Conservation (phyloP, 1,140 invertebrate species). For the Heterodera schachtii region DNA sequence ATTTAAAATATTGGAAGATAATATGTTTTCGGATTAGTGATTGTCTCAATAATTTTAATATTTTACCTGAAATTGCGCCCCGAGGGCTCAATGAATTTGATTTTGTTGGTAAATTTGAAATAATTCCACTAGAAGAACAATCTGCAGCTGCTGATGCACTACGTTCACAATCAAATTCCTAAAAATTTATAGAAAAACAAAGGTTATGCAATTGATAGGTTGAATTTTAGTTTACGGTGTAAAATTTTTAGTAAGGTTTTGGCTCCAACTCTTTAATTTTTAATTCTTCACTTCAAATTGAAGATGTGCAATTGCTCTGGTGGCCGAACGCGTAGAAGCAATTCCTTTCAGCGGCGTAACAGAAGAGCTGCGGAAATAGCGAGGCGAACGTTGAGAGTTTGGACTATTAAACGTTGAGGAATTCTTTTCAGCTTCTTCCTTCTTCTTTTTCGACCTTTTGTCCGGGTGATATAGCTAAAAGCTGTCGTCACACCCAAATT, state of each 20-base stretch:
- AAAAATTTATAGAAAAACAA: background rate
- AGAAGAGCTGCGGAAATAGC: constrained; percentile 21
- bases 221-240: too few species aligned
- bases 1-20: too few species aligned
- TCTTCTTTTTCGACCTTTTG: constrained; percentile 8
- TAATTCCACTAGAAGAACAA: background rate
- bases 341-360: constrained; percentile 37
- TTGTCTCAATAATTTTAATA: too few species aligned
- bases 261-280: background rate
- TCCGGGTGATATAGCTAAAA: constrained; percentile 15
- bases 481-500: background rate
- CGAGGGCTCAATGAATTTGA: constrained; percentile 11
- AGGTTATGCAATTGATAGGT: too few species aligned
- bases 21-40: too few species aligned
- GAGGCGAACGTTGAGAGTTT: background rate
- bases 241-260: too few species aligned
- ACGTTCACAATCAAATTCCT: background rate
- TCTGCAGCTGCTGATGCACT: constrained; percentile 30
- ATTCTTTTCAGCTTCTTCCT: background rate
- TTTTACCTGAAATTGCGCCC: background rate
- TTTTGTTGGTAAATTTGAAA: background rate
- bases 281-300: background rate
- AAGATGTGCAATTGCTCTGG: constrained; percentile 33
- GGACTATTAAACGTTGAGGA: background rate
- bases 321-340: constrained; percentile 39